A percentile compares a stretch with the other conserved stretches of the same genome.
Evolutionary conservation across 2,888 invertebrate genomes (phyloP).

Genomic region (Aphelenchoides bicaudatus): DNA sequence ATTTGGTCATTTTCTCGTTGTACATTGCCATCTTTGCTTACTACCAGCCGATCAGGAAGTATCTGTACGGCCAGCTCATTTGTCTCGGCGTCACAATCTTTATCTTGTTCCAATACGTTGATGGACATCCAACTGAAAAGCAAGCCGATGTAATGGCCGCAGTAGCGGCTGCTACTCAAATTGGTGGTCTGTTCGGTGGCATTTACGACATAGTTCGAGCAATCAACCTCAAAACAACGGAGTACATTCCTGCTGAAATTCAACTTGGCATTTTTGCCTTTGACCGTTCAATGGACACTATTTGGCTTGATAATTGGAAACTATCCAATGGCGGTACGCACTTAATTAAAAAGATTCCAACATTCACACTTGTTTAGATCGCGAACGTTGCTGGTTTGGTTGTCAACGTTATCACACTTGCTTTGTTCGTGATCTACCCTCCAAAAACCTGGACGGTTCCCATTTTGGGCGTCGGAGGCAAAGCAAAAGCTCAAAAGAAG

Average conservation of each 20-base stretch:
- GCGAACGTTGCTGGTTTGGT: slow-evolving; percentile 53
- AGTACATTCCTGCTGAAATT: slow-evolving; percentile 54
- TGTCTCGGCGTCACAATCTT: slow-evolving; percentile 32
- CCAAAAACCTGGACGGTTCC: slow-evolving; percentile 58
- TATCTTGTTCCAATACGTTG: slow-evolving; percentile 48
- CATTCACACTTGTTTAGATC: slow-evolving; percentile 35
- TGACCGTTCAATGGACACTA: slow-evolving; percentile 51
- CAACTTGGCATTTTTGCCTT: slow-evolving; percentile 51
- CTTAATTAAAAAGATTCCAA: slow-evolving; percentile 6
- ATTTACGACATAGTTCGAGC: slow-evolving; percentile 42
- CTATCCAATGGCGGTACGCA: slow-evolving; percentile 48
- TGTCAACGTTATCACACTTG: slow-evolving; percentile 48
- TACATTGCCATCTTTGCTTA: slow-evolving; percentile 50
- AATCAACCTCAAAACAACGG: slow-evolving; percentile 47
- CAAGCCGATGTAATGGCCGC: slow-evolving; percentile 48
- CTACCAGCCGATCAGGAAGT: slow-evolving; percentile 56
- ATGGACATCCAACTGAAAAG: slow-evolving; percentile 28
- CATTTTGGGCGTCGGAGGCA: slow-evolving; percentile 47
- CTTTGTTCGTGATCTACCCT: slow-evolving; percentile 55
- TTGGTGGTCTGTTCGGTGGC: slow-evolving; percentile 47
- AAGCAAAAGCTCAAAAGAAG: slow-evolving; percentile 28
- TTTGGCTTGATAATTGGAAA: slow-evolving; percentile 52
- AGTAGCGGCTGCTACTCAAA: slow-evolving; percentile 55
- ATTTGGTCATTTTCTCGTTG: slow-evolving; percentile 43
- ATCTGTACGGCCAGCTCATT: slow-evolving; percentile 47